Evolutionary conservation across 2,113 vertebrate genomes (phyloP).

Genomic region (Tylochromis polylepis): DNA sequence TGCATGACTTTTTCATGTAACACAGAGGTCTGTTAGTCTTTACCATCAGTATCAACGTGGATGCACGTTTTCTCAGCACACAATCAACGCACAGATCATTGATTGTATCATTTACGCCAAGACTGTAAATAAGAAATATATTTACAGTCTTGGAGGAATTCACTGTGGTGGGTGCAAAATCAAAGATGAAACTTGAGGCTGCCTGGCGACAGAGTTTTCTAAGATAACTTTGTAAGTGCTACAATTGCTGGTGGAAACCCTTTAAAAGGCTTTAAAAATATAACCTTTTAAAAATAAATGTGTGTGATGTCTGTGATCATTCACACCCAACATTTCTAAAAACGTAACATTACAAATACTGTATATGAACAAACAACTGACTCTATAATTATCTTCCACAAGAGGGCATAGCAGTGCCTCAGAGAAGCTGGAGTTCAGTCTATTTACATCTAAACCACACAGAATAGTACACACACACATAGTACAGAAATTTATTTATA

Average conservation of each 20-base stretch:
- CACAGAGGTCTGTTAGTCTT: neutral
- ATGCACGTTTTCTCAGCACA: neutral
- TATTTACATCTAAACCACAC: neutral
- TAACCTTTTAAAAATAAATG: neutral
- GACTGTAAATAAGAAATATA: neutral
- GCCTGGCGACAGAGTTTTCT: neutral
- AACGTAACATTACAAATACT: neutral
- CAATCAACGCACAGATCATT: neutral
- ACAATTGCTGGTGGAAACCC: neutral
- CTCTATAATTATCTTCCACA: neutral
- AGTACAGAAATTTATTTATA: neutral
- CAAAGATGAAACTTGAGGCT: neutral
- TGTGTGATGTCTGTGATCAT: rapidly evolving
- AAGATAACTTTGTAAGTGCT: neutral
- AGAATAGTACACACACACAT: too few relatives aligned
- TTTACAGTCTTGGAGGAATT: neutral
- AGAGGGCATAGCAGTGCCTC: conserved; percentile 27
- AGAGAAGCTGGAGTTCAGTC: neutral
- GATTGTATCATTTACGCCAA: neutral
- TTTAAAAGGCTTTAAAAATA: neutral
- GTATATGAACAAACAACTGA: neutral
- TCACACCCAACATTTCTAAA: neutral
- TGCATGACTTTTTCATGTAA: rapidly evolving
- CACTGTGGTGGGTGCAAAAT: neutral
- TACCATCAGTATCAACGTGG: neutral